Base-by-base conservation (phyloP, 1,140 invertebrate species). In the Caerostris extrusa region DNA sequence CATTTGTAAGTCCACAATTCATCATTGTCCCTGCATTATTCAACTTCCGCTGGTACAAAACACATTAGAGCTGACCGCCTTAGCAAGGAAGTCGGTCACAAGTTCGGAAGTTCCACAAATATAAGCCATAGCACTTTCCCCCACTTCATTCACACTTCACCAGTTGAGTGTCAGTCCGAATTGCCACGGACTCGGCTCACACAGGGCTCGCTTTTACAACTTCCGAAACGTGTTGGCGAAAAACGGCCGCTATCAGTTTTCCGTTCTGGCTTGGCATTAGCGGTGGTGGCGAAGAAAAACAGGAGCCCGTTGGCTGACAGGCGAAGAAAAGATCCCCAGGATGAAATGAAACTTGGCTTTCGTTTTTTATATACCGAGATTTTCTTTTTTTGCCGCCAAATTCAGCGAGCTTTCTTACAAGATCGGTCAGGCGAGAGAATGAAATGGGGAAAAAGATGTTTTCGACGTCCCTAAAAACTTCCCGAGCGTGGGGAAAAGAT, bases 381-480 rank as follows among this genome's bases (percentile, higher is more conserved):
- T n/a, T 77, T 77, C 10, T 71, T 12, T 77, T 77, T 77, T 71
- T 5, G 34, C 34, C 10, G 4, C 34, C 3, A 17, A 64, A 64
- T 81, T 8, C 71, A 34, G 14, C 34, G 19, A 55, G 71, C 34
- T 50, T 34, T 81, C 71, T 10, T 34, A 14, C 34, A 50, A 77
- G 83, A 7, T 85, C 55, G 56, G 55, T 57, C 57, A 19, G 71
- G 83, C 83, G 83, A 14, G 58, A 85, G 83, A 56, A 19, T 10
- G 56, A 17, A 56, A 85, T 58, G 53, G 19, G 57, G 34, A 85
- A 34, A n/a, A 60, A 19, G 7, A 58, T 19, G 55, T 85, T 85
- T 85, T 85, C 55, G 83, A 85, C 83, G 83, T 85, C 34, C 3
- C 83, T 85, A 85, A 85, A 85, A 85, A 85, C 57, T 57, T n/a